Conservation (phyloP, 2,113 vertebrate genomes). For the Ammodytes dubius region DNA sequence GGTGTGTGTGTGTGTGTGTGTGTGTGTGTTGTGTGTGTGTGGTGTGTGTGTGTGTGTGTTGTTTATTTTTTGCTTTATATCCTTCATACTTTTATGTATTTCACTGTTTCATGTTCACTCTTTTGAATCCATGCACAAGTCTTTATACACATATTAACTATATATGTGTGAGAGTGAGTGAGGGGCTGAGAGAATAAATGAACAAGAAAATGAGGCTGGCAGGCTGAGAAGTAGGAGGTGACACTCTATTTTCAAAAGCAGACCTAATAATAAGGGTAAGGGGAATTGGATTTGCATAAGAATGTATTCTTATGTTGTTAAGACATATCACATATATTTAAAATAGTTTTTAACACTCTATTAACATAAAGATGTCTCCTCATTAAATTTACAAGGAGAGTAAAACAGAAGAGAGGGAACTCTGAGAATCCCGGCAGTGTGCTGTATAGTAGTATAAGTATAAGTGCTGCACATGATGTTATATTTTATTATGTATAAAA, state of each 20-base stretch:
- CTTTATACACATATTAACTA: slow-evolving; percentile 18
- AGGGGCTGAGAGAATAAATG: not conserved
- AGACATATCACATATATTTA: slow-evolving; percentile 10
- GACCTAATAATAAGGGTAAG: not conserved
- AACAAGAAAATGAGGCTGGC: not conserved
- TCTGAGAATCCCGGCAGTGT: not conserved
- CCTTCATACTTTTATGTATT: slow-evolving; percentile 18
- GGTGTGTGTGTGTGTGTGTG: slow-evolving; percentile 28
- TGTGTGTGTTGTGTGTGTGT: slow-evolving; percentile 16
- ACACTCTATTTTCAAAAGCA: slow-evolving; percentile 12
- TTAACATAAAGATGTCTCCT: not conserved
- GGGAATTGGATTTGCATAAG: slow-evolving; percentile 1
- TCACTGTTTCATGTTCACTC: slow-evolving; percentile 30
- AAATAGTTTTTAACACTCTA: not conserved
- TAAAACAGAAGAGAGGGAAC: not conserved
- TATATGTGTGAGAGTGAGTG: not conserved
- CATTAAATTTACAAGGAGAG: slow-evolving; percentile 1
- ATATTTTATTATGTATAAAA: slow-evolving; percentile 27
- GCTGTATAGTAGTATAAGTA: not conserved
- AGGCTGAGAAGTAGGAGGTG: not conserved
- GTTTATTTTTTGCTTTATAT: slow-evolving; percentile 6
- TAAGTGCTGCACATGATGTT: slow-evolving; percentile 8
- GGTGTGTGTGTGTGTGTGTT: slow-evolving; percentile 25
- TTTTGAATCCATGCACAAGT: slow-evolving; percentile 12
- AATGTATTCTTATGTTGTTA: slow-evolving; percentile 18